Percentiles rank a stretch among this genome's conserved stretches.
These are phyloP conservation scores for Galleria mellonella DNA, from an alignment of 1,140 invertebrate genomes.

Conservation along the genomic window DNA sequence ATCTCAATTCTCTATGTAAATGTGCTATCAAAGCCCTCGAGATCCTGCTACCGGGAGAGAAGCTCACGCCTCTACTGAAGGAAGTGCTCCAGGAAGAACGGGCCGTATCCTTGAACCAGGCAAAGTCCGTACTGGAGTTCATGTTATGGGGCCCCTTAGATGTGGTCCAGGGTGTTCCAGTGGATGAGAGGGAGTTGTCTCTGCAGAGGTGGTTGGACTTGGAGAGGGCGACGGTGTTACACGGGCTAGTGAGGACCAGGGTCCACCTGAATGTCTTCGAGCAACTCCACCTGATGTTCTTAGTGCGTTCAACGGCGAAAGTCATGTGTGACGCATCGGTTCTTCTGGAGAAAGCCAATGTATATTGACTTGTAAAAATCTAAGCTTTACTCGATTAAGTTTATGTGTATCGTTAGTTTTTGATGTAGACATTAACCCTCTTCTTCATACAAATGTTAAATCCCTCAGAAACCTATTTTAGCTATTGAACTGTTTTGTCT, in stretches of 20 bases:
- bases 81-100: conserved; percentile 82
- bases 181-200: conserved; percentile 80
- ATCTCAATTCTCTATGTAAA: conserved; percentile 83
- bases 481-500: too few species aligned
- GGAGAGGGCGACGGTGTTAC: conserved; percentile 86
- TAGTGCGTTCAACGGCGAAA: conserved; percentile 86
- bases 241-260: conserved; percentile 83
- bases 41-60: conserved; percentile 78
- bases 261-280: conserved; percentile 85
- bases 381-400: conserved; percentile 30
- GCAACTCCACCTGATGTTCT: conserved; percentile 86
- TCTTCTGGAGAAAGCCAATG: conserved; percentile 75
- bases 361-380: conserved; percentile 40
- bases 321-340: conserved; percentile 85
- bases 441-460: too few species aligned
- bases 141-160: conserved; percentile 90
- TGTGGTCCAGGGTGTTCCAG: conserved; percentile 78
- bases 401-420: not conserved
- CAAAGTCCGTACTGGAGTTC: conserved; percentile 87
- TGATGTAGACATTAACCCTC: too few species aligned
- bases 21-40: conserved; percentile 83
- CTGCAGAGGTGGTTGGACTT: conserved; percentile 89
- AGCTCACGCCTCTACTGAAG: conserved; percentile 79
- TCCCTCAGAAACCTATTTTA: too few species aligned
- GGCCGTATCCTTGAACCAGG: conserved; percentile 80